phyloP scores from a whole-genome alignment of 2,888 invertebrate genomes.

The Teinopalpus imperialis region DNA sequence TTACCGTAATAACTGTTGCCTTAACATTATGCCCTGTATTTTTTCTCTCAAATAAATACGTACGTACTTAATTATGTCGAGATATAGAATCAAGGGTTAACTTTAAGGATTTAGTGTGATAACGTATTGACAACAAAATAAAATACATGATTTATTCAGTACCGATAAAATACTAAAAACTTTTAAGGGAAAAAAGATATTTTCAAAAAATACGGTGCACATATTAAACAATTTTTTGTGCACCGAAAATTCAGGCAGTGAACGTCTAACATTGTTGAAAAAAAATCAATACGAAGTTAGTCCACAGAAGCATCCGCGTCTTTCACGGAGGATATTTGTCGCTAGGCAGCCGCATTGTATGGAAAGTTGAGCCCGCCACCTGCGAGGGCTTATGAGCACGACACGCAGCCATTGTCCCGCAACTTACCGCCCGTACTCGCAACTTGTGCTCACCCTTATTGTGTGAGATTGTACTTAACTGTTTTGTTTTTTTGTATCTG shows the following conservation, averaged over 20 bases:
- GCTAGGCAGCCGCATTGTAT: conserved; percentile 45
- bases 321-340: conserved; percentile 51
- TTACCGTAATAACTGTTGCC: too few relatives aligned
- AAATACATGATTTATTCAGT: too few relatives aligned
- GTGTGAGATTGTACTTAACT: conserved; percentile 39
- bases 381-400: conserved; percentile 59
- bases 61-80: too few relatives aligned
- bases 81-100: too few relatives aligned
- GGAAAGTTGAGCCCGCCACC: conserved; percentile 52
- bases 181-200: too few relatives aligned
- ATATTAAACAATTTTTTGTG: conserved; percentile 14
- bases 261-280: conserved; percentile 27
- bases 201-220: too few relatives aligned
- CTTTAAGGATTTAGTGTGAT: too few relatives aligned
- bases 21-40: background rate
- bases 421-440: conserved; percentile 41
- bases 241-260: conserved; percentile 11
- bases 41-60: too few relatives aligned
- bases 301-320: conserved; percentile 39
- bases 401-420: conserved; percentile 51
- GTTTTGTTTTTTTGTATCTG: conserved; percentile 27
- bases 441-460: conserved; percentile 52
- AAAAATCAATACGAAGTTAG: conserved; percentile 31
- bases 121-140: too few relatives aligned
- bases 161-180: too few relatives aligned